Conservation (phyloP, 2,797 vertebrate species). For the Oceanodroma leucorhoa region DNA sequence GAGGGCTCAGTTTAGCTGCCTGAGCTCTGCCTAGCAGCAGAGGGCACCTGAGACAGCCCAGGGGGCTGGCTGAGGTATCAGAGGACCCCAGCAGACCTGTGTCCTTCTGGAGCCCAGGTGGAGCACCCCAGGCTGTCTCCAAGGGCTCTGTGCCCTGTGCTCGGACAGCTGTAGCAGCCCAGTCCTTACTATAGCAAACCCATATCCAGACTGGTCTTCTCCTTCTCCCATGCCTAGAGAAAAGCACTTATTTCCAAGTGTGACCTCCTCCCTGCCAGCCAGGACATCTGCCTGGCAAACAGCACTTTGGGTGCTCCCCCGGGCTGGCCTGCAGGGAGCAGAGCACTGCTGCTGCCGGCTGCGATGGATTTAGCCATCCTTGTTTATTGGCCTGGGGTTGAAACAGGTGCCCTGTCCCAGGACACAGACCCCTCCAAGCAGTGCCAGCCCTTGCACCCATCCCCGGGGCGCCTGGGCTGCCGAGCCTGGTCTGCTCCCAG, state of each 20-base stretch:
- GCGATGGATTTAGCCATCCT: neutral
- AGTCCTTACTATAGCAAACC: neutral
- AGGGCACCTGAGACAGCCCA: neutral
- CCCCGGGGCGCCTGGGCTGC: accelerated
- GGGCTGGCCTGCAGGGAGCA: neutral
- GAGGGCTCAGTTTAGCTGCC: neutral
- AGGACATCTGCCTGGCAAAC: neutral
- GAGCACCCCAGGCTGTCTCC: neutral
- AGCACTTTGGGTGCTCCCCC: neutral
- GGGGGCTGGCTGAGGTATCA: neutral
- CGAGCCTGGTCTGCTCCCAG: neutral
- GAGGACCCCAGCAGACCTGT: neutral
- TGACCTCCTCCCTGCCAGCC: neutral
- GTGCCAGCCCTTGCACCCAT: neutral
- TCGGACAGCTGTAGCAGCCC: neutral
- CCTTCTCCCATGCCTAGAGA: neutral
- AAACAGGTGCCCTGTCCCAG: neutral
- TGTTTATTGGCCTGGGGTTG: neutral
- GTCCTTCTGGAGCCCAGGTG: neutral
- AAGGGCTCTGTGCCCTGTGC: neutral
- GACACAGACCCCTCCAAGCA: neutral
- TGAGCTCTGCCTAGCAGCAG: neutral
- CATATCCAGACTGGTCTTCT: neutral
- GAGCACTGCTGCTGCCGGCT: neutral
- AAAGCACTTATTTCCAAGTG: neutral